Evolutionary conservation across 2,888 invertebrate genomes (phyloP).

Genomic region (Dicranocentrus wangi): DNA sequence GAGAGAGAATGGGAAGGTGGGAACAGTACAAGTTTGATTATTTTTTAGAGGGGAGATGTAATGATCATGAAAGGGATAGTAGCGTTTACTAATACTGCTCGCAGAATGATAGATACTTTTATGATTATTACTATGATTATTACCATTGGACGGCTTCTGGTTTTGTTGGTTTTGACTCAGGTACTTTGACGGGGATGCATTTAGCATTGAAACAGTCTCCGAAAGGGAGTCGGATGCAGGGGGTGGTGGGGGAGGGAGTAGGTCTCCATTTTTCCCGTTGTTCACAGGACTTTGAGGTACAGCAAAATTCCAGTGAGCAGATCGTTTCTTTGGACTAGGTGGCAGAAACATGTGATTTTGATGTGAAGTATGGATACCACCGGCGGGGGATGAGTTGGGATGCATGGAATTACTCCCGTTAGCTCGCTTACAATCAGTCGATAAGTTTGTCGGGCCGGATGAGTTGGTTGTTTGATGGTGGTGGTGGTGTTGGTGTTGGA

Average conservation of each 20-base stretch:
- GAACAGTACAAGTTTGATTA: constrained; percentile 21
- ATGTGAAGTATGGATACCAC: constrained; percentile 3
- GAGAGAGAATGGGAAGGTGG: constrained; percentile 29
- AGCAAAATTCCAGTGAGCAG: constrained; percentile 69
- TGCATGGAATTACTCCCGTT: constrained; percentile 21
- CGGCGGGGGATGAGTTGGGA: background rate
- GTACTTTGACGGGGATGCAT: constrained; percentile 65
- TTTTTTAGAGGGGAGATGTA: background rate
- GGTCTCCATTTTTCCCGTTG: constrained; percentile 17
- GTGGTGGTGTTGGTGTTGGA: background rate
- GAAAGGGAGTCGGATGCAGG: constrained; percentile 36
- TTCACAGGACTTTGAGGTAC: constrained; percentile 64
- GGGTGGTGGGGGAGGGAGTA: constrained; percentile 55
- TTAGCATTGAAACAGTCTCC: constrained; percentile 16
- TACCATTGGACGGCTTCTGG: constrained; percentile 69
- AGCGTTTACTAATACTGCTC: constrained; percentile 31
- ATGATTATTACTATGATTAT: constrained; percentile 16
- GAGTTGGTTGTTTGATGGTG: too few species aligned
- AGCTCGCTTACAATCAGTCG: constrained; percentile 42
- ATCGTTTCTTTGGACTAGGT: constrained; percentile 71
- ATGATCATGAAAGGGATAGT: constrained; percentile 42
- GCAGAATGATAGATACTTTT: constrained; percentile 20
- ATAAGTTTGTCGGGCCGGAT: constrained; percentile 36
- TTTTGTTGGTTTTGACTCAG: constrained; percentile 65
- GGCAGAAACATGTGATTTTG: constrained; percentile 67